Conservation (phyloP, 2,888 invertebrate species). For the Pollenia labialis region DNA sequence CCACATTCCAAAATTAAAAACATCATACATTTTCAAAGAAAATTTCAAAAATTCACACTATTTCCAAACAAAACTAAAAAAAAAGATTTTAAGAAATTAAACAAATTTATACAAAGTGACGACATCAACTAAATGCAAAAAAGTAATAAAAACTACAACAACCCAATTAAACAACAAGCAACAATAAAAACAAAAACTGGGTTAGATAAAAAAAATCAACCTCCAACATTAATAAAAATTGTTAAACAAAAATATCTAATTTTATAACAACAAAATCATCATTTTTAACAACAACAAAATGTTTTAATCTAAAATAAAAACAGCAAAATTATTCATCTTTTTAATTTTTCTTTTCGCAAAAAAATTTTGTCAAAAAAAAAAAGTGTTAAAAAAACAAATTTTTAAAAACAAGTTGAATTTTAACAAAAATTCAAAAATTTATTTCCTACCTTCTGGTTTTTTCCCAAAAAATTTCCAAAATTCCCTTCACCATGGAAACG, state of each 20-base stretch:
- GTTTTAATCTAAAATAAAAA: conserved; percentile 11
- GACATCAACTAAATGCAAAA: conserved; percentile 50
- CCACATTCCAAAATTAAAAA: conserved; percentile 61
- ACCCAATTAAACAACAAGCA: conserved; percentile 42
- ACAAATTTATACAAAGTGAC: conserved; percentile 46
- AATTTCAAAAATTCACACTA: conserved; percentile 3
- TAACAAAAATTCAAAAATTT: conserved; percentile 17
- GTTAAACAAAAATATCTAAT: neutral
- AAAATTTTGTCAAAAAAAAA: conserved; percentile 2
- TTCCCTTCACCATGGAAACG: conserved; percentile 86
- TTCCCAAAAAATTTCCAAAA: conserved; percentile 23
- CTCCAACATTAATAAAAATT: conserved; percentile 22
- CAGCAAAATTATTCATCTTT: neutral
- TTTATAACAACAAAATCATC: conserved; percentile 20
- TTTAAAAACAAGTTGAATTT: neutral
- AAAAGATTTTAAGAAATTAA: neutral
- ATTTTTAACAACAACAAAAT: conserved; percentile 22
- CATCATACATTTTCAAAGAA: conserved; percentile 26
- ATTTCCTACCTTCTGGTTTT: neutral
- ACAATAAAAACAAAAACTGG: conserved; percentile 57
- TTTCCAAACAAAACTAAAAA: conserved; percentile 19
- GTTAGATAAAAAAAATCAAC: conserved; percentile 58
- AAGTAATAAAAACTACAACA: conserved; percentile 40
- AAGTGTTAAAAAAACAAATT: conserved; percentile 9
- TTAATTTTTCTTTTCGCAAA: conserved; percentile 55